phyloP scores from a whole-genome alignment of 2,113 vertebrate genomes.

The Ariopsis seemanni region DNA sequence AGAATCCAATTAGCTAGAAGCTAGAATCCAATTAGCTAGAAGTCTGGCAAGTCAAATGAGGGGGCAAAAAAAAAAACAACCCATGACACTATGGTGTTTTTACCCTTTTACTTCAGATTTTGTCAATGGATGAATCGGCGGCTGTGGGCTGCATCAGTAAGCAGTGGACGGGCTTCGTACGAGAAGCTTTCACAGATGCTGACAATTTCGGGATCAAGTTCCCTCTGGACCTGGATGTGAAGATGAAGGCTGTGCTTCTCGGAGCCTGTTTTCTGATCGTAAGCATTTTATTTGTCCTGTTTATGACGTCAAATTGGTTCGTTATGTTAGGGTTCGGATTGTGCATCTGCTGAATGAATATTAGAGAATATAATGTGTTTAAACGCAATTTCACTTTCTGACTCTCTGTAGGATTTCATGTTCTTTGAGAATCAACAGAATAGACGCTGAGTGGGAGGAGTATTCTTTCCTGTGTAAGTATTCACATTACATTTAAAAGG shows the following conservation, averaged over 20 bases:
- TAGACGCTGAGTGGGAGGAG: not conserved
- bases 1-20: too few species aligned
- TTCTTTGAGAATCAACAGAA: conserved; percentile 45
- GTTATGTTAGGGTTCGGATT: not conserved
- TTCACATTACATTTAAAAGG: not conserved
- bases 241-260: conserved; percentile 72
- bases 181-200: conserved; percentile 56
- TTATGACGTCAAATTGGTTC: not conserved
- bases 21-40: too few species aligned
- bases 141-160: conserved; percentile 66
- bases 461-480: not conserved
- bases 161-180: conserved; percentile 62
- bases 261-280: conserved; percentile 77
- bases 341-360: not conserved
- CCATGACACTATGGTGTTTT: not conserved
- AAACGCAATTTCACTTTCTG: not conserved
- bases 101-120: conserved; percentile 49
- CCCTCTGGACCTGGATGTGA: conserved; percentile 73
- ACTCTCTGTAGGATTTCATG: conserved; percentile 49
- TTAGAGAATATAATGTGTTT: not conserved
- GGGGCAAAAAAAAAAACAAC: not conserved
- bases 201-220: conserved; percentile 73
- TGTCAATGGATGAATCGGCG: conserved; percentile 8
- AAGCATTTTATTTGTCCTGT: conserved; percentile 46
- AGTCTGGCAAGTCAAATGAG: not conserved